Percentiles rank a stretch among this genome's conserved stretches.
These are phyloP conservation scores for Ictidomys tridecemlineatus DNA, from an alignment of 2,113 vertebrate species.

Conservation along the genomic window DNA sequence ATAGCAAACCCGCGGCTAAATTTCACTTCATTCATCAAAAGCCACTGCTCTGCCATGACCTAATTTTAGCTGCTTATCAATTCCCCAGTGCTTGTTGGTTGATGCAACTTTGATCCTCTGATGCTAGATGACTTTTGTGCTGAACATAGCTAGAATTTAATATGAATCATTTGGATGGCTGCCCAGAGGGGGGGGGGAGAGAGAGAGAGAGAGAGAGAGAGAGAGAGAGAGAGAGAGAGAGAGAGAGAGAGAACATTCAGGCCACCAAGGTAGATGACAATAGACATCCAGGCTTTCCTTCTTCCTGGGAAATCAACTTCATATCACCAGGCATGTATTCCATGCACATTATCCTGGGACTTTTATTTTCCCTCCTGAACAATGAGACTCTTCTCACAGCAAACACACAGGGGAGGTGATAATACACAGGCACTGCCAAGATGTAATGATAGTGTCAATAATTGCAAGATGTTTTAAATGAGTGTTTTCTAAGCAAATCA, in stretches of 20 bases:
- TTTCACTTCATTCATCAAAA: constrained; percentile 88
- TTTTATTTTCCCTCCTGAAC: neutral
- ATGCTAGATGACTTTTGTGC: constrained; percentile 90
- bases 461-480: constrained; percentile 84
- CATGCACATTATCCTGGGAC: constrained; percentile 46
- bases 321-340: constrained; percentile 64
- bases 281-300: neutral
- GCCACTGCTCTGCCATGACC: constrained; percentile 88
- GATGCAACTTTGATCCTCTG: constrained; percentile 90
- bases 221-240: neutral
- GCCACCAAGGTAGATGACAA: constrained; percentile 69
- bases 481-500: constrained; percentile 86
- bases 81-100: constrained; percentile 88
- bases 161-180: constrained; percentile 90
- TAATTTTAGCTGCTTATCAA: constrained; percentile 93
- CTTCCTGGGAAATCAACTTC: constrained; percentile 71
- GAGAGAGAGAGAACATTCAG: constrained; percentile 73
- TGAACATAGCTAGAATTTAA: constrained; percentile 91
- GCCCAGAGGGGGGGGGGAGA: constrained; percentile 81
- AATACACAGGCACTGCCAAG: constrained; percentile 78
- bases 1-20: constrained; percentile 88
- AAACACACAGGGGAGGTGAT: constrained; percentile 63
- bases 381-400: neutral
- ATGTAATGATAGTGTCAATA: constrained; percentile 84
- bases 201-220: constrained; percentile 43